These are phyloP conservation scores for Halictus quadricinctus DNA, from an alignment of 2,888 invertebrate genomes.

Conservation along the genomic window DNA sequence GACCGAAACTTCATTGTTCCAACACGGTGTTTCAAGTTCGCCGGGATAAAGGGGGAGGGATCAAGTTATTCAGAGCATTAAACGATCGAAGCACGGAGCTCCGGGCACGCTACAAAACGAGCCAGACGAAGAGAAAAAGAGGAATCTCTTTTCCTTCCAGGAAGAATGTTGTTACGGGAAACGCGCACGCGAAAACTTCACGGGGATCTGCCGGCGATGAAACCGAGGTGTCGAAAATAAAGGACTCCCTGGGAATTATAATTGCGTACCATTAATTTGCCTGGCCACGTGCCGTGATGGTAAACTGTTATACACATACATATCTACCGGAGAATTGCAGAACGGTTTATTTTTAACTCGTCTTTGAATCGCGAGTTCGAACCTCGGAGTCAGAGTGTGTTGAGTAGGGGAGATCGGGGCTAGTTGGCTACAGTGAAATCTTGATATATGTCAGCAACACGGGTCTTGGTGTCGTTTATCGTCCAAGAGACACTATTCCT, in stretches of 20 bases:
- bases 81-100: constrained; percentile 12
- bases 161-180: constrained; percentile 11
- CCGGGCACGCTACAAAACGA: neutral
- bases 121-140: neutral
- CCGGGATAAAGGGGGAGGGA: neutral
- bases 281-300: neutral
- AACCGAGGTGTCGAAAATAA: neutral
- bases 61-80: constrained; percentile 39
- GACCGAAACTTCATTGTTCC: constrained; percentile 12
- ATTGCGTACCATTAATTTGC: constrained; percentile 1
- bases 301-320: neutral
- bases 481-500: too few species aligned
- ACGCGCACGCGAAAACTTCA: neutral
- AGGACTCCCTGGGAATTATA: neutral
- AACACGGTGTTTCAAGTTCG: neutral
- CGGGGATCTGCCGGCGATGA: neutral
- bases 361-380: neutral
- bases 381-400: neutral
- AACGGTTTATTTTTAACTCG: neutral
- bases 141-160: neutral
- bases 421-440: neutral
- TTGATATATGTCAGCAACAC: too few species aligned
- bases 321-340: neutral
- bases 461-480: too few species aligned
- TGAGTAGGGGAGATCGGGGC: neutral